Percentiles rank a stretch among this genome's conserved stretches.
Conservation (phyloP, 2,113 vertebrate species). For the Ageneiosus marmoratus region DNA sequence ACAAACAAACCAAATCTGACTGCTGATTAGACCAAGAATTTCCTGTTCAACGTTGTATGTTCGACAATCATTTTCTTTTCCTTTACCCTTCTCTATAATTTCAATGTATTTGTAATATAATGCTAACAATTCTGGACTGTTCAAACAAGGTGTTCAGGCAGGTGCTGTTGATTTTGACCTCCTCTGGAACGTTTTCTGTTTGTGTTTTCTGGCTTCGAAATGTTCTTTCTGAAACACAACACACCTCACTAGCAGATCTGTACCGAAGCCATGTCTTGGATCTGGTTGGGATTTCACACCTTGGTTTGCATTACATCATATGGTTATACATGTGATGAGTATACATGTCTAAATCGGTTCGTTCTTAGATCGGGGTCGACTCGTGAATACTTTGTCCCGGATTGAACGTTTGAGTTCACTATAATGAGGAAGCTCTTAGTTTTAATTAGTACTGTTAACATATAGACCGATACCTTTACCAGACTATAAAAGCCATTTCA, state of each 20-base stretch:
- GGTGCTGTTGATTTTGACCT: slow-evolving; percentile 27
- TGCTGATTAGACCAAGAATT: not conserved
- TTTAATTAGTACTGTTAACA: not conserved
- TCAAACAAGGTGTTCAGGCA: not conserved
- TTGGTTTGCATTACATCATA: not conserved
- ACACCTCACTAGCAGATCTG: not conserved
- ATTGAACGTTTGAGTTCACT: not conserved
- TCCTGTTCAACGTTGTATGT: not conserved
- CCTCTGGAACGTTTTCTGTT: not conserved
- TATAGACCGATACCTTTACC: slow-evolving; percentile 12
- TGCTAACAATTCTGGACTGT: slow-evolving; percentile 10
- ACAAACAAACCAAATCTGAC: not conserved
- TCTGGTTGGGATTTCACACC: not conserved
- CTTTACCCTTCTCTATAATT: not conserved
- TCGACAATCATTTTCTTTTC: not conserved
- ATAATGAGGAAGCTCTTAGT: not conserved
- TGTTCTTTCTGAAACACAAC: slow-evolving; percentile 8
- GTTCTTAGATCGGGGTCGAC: not conserved
- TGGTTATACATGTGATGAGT: no score
- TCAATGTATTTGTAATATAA: slow-evolving; percentile 41
- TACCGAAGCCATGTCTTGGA: not conserved
- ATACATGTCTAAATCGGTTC: not conserved
- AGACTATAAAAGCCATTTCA: slow-evolving; percentile 26
- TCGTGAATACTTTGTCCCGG: not conserved
- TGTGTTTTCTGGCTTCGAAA: not conserved